phyloP scores from a whole-genome alignment of 2,113 vertebrate genomes.

The Gambusia affinis region DNA sequence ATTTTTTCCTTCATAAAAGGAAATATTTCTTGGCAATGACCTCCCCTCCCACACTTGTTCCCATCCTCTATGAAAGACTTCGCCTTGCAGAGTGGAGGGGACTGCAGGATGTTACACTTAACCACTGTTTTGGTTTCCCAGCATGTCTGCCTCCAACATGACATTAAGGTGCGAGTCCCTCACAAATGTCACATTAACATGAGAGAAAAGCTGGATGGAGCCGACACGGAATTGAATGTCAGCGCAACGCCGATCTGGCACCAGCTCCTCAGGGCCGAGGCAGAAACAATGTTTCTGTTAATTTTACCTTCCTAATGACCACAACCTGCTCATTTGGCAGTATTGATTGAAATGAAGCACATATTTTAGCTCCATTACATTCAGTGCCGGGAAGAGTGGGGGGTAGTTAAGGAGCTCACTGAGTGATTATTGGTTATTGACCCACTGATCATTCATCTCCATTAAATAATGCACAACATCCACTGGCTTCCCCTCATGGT shows the following conservation, averaged over 20 bases:
- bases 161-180: slow-evolving; percentile 20
- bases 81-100: slow-evolving; percentile 36
- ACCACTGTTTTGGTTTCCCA: slow-evolving; percentile 47
- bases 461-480: slow-evolving; percentile 20
- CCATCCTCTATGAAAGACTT: slow-evolving; percentile 10
- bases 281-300: slow-evolving; percentile 14
- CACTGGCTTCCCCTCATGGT: slow-evolving; percentile 3
- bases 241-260: slow-evolving; percentile 44
- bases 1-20: slow-evolving; percentile 18
- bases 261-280: slow-evolving; percentile 22
- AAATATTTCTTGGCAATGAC: slow-evolving; percentile 41
- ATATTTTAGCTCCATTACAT: slow-evolving; percentile 24
- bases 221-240: slow-evolving; percentile 50
- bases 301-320: slow-evolving; percentile 27
- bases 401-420: background rate
- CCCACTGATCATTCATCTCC: slow-evolving; percentile 21
- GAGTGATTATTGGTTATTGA: slow-evolving; percentile 44
- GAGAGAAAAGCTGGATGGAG: slow-evolving; percentile 31
- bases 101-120: slow-evolving; percentile 54
- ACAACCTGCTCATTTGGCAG: slow-evolving; percentile 19
- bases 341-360: slow-evolving; percentile 21
- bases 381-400: slow-evolving; percentile 10
- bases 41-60: too few species aligned
- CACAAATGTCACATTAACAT: slow-evolving; percentile 70
- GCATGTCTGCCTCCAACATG: slow-evolving; percentile 23